A percentile compares a stretch with the other conserved stretches of the same genome.
Evolutionary conservation across 2,113 vertebrate species (phyloP).

Genomic region (Podocnemis expansa): DNA sequence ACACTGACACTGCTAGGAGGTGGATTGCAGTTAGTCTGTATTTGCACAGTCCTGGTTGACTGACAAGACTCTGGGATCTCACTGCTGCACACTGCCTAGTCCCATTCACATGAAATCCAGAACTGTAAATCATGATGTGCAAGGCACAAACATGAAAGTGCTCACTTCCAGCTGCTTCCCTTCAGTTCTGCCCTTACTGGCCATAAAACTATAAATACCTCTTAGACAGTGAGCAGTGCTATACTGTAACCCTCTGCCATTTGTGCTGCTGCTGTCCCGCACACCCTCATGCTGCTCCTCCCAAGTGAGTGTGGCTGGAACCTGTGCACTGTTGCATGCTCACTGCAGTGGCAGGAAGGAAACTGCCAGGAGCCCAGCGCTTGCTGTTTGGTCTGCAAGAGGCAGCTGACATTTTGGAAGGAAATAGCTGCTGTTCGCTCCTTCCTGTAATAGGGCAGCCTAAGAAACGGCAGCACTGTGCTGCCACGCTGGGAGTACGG

Average conservation of each 20-base stretch:
- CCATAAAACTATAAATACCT: neutral
- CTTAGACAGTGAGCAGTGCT: neutral
- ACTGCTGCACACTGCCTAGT: neutral
- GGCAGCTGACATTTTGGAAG: conserved; percentile 73
- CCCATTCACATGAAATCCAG: neutral
- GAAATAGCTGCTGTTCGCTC: conserved; percentile 53
- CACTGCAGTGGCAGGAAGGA: neutral
- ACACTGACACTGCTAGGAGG: neutral
- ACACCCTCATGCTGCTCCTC: too few species aligned
- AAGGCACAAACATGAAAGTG: neutral
- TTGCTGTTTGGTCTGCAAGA: conserved; percentile 28
- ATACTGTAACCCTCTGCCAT: neutral
- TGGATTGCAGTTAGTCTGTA: neutral
- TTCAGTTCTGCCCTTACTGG: neutral
- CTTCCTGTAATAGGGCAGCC: neutral
- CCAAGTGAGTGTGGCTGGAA: too few species aligned
- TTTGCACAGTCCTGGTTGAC: too few species aligned
- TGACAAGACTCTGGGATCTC: neutral
- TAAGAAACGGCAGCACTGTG: neutral
- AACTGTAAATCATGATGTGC: fast-evolving
- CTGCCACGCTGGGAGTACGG: neutral
- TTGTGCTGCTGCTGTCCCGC: neutral
- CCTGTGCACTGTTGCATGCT: too few species aligned
- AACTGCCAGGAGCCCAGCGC: neutral
- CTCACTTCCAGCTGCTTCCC: neutral